Base-by-base conservation (phyloP, 2,888 invertebrate species). In the Pelosia muscerda region DNA sequence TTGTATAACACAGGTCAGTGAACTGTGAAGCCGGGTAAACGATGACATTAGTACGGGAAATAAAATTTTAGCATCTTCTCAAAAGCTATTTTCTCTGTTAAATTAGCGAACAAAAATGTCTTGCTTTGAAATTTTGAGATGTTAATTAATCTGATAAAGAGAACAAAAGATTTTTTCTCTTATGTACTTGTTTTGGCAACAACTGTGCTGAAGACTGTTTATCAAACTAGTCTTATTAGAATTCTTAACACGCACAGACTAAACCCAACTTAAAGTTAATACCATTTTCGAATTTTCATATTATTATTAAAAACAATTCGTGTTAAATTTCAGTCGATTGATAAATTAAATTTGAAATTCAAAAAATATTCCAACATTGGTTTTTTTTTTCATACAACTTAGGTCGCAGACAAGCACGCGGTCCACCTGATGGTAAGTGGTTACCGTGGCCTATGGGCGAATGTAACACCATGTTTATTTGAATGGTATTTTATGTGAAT, bases 1-100 rank as follows among this genome's bases (percentile, higher is more conserved):
- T 75, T 69, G 66, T 78, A 73, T 63, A 74, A 73, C 66, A 66
- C 67, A 73, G 80, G 80, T 83, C 82, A 81, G 61, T 81, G 77
- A 83, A 79, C 82, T 72, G 1, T 28, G 23, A 31, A 22, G 15
- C 31, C 31, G 19, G 63, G 34, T 10, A 63, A 55, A 31, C 22
- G 42, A 55, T 22, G 26, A 55, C 31, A 38, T 55, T 55, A 22
- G 55, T n/a, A 19, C 15, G 60, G 23, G 23, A 60, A 22, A 60
- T 38, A 60, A 23, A 23, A 26, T 26, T 56, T 19, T 25, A 25
- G 8, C 22, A 55, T 55, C 54, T 55, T 55, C 25, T 10, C 10
- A 55, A 55, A 55, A 55, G 25, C 54, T 55, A 23, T 55, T 55
- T 25, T 59, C 59, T 34, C 59, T 59, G 23, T 23, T n/a, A 62